phyloP scores from a whole-genome alignment of 2,888 invertebrate genomes.

The Mesochorus sp. region DNA sequence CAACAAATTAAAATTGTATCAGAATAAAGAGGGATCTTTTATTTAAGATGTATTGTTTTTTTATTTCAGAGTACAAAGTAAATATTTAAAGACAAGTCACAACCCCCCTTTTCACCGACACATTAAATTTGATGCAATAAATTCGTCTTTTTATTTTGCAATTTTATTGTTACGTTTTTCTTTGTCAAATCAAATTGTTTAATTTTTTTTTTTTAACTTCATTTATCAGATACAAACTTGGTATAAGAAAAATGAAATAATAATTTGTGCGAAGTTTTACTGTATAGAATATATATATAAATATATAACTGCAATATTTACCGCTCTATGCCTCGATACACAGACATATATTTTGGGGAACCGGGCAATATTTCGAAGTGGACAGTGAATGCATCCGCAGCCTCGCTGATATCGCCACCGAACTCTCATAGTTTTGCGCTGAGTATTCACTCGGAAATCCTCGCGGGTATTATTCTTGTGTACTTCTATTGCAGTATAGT shows the following conservation, averaged over 20 bases:
- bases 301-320: background rate
- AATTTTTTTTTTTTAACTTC: too few species aligned
- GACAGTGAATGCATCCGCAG: slow-evolving; percentile 4
- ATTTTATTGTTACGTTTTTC: too few species aligned
- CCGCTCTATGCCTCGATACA: slow-evolving; percentile 2
- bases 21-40: background rate
- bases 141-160: too few species aligned
- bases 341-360: slow-evolving; percentile 18
- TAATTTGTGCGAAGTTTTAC: background rate
- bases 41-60: too few species aligned
- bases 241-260: too few species aligned
- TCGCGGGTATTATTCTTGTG: slow-evolving; percentile 12
- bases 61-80: too few species aligned
- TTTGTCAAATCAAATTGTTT: too few species aligned
- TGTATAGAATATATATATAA: background rate
- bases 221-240: too few species aligned
- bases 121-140: too few species aligned
- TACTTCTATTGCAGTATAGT: background rate
- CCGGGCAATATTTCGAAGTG: slow-evolving; percentile 37
- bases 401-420: slow-evolving; percentile 10
- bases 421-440: slow-evolving; percentile 27
- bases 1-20: background rate
- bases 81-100: too few species aligned
- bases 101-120: too few species aligned
- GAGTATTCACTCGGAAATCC: slow-evolving; percentile 43